These are phyloP conservation scores for Xenopus laevis DNA, from an alignment of 2,113 vertebrate species.

Conservation along the genomic window DNA sequence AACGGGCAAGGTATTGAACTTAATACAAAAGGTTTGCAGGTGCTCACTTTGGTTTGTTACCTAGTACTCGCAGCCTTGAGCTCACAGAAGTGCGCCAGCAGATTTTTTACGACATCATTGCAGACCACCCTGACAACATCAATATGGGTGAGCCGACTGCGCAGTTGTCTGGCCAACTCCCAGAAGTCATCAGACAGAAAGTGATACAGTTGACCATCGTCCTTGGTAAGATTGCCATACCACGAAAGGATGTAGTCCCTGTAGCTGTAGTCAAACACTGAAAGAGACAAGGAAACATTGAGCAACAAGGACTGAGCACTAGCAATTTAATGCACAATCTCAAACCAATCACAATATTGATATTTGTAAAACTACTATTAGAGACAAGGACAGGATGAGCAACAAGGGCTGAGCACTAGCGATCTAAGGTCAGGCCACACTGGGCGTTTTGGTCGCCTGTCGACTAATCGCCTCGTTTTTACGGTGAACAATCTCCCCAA, in stretches of 20 bases:
- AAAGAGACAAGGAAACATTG: slow-evolving; percentile 40
- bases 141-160: slow-evolving; percentile 77
- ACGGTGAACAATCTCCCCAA: no score
- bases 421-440: no score
- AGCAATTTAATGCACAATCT: background rate
- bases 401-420: no score
- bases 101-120: slow-evolving; percentile 81
- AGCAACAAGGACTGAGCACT: background rate
- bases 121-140: slow-evolving; percentile 92
- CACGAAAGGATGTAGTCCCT: slow-evolving; percentile 94
- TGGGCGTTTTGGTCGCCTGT: no score
- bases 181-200: slow-evolving; percentile 94
- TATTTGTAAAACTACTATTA: no score
- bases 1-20: background rate
- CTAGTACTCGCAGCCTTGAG: slow-evolving; percentile 89
- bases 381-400: no score
- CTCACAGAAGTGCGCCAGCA: slow-evolving; percentile 91
- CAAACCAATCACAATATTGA: background rate
- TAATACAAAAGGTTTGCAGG: background rate
- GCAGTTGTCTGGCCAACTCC: slow-evolving; percentile 84
- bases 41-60: slow-evolving; percentile 61
- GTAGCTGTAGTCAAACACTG: slow-evolving; percentile 95
- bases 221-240: slow-evolving; percentile 85
- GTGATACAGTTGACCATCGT: slow-evolving; percentile 87
- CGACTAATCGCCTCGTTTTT: no score